Evolutionary conservation across 1,140 invertebrate genomes (phyloP).

Genomic region (Triops cancriformis): DNA sequence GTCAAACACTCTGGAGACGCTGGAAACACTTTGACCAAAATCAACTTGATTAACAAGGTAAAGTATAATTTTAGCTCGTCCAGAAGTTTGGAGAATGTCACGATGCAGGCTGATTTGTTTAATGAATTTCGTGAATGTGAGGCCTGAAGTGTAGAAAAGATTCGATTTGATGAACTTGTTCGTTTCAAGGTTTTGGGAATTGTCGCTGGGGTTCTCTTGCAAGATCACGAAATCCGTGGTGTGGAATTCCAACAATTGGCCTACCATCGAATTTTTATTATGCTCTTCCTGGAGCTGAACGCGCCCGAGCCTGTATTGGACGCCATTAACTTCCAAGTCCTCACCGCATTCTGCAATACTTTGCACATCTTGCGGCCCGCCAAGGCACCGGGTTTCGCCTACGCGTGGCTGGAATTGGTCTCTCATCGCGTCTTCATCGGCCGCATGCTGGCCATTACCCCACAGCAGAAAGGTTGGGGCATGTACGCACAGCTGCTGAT

Average conservation of each 20-base stretch:
- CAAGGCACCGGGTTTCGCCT: constrained; percentile 94
- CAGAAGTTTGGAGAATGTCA: no score
- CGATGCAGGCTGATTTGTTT: no score
- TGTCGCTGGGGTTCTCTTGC: constrained; percentile 83
- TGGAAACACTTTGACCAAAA: constrained; percentile 83
- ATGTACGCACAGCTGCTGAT: constrained; percentile 85
- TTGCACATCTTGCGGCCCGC: constrained; percentile 83
- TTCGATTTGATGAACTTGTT: constrained; percentile 29
- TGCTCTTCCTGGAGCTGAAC: constrained; percentile 94
- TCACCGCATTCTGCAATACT: constrained; percentile 84
- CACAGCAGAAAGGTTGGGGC: constrained; percentile 65
- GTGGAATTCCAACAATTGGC: constrained; percentile 92
- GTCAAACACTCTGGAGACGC: constrained; percentile 92
- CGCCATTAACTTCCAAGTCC: constrained; percentile 79
- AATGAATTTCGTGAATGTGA: no score
- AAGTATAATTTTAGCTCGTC: background rate
- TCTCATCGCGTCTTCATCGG: constrained; percentile 94
- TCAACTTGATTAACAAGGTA: constrained; percentile 93
- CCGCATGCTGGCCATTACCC: constrained; percentile 79
- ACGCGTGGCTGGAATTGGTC: constrained; percentile 95
- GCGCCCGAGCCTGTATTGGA: constrained; percentile 85
- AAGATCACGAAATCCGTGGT: constrained; percentile 80
- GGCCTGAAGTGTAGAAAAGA: no score
- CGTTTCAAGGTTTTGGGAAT: constrained; percentile 67
- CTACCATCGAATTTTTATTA: constrained; percentile 94